These are phyloP conservation scores for Aramus guarauna DNA, from an alignment of 2,113 vertebrate genomes.

Conservation along the genomic window DNA sequence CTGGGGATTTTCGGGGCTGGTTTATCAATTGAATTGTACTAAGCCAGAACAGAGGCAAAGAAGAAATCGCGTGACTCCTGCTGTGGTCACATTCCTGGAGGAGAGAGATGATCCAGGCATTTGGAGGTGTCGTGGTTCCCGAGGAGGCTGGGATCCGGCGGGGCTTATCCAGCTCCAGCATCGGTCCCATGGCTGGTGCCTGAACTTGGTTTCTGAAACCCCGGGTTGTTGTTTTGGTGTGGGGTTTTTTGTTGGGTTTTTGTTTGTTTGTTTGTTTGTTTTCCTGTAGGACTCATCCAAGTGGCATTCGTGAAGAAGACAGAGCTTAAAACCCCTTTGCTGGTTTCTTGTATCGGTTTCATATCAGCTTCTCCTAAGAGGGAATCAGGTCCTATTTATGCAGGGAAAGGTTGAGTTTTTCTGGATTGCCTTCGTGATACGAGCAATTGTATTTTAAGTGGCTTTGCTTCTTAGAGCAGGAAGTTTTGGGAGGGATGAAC, in stretches of 20 bases:
- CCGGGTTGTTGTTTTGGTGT: too few species aligned
- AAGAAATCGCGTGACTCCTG: neutral
- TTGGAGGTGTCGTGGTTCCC: neutral
- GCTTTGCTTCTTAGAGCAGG: neutral
- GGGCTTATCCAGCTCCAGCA: neutral
- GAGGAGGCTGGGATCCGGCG: neutral
- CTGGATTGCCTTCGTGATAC: neutral
- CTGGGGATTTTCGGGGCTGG: neutral
- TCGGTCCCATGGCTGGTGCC: neutral
- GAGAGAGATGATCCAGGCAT: neutral
- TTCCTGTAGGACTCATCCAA: neutral
- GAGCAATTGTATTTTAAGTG: neutral
- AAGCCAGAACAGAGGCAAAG: neutral
- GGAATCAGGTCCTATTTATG: neutral
- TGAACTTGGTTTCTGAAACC: neutral
- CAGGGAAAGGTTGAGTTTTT: neutral
- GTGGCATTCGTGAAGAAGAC: neutral
- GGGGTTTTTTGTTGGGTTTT: too few species aligned
- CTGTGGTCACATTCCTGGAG: neutral
- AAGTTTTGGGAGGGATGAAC: neutral
- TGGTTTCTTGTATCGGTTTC: neutral
- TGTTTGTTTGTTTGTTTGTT: neutral
- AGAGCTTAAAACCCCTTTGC: neutral
- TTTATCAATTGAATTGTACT: neutral
- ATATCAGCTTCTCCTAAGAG: neutral